Evolutionary conservation across 2,888 invertebrate genomes (phyloP).

Genomic region (Eupithecia exiguata): DNA sequence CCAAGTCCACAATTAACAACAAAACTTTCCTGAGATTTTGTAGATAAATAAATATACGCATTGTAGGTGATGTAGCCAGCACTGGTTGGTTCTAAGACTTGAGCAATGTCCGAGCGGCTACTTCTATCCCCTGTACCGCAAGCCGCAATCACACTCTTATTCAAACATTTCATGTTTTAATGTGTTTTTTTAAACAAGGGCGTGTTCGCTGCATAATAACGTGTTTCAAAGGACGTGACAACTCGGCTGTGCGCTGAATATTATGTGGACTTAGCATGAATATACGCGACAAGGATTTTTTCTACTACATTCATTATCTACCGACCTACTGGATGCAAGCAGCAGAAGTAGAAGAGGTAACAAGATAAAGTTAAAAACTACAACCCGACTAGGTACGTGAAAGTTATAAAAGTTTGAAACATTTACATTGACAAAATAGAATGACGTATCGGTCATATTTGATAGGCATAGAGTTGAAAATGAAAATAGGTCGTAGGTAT

Average conservation of each 20-base stretch:
- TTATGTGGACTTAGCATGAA: constrained; percentile 18
- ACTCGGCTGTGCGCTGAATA: constrained; percentile 32
- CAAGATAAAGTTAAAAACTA: no score
- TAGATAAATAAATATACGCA: not conserved
- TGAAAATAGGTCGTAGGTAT: no score
- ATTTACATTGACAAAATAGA: no score
- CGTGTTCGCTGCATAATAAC: constrained; percentile 65
- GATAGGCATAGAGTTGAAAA: no score
- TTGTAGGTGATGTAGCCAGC: not conserved
- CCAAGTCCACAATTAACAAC: not conserved
- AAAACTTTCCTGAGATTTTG: not conserved
- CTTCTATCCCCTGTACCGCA: constrained; percentile 31
- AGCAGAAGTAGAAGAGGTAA: not conserved
- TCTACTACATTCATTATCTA: not conserved
- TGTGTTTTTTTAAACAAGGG: constrained; percentile 71
- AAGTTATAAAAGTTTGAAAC: no score
- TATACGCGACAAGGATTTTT: not conserved
- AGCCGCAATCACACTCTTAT: constrained; percentile 81
- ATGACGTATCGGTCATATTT: no score
- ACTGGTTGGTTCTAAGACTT: not conserved
- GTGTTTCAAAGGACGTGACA: constrained; percentile 57
- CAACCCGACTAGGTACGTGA: no score
- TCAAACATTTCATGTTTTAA: constrained; percentile 73
- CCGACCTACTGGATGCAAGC: not conserved
- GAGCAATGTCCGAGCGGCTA: constrained; percentile 16